Evolutionary conservation across 1,140 invertebrate genomes (phyloP), one percentile per base, ranked within the genome.

Genomic region (Drosophila busckii): DNA sequence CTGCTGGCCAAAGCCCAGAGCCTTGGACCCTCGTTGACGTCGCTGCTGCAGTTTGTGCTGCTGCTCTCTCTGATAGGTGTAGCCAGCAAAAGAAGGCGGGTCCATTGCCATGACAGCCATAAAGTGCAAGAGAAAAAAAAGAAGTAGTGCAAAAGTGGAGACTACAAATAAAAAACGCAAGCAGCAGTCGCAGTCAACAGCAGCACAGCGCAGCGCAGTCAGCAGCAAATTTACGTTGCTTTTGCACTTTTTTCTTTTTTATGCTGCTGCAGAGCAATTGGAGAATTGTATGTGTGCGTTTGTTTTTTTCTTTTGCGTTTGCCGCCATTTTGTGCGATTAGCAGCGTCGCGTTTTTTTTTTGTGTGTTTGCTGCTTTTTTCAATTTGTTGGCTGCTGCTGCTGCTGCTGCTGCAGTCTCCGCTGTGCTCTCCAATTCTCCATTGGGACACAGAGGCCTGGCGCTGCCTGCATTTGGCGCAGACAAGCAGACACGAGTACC

Each of bases 261-360:
- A n/a, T 59, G 46, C 20, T 22, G 32, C 28, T 41, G 34, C 20
- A 49, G 22, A 19, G 12, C n/a, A 25, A 50, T 37, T 13, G 31
- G 32, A 25, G 13, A 25, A 25, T 4, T 40, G 13, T 40, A 8
- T 25, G 6, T 2, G 16, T 32, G n/a, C 26, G 13, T 25, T 25
- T 26, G 4, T 26, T 45, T 31, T 22, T 40, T 15, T 17, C 31
- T 8, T 34, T 23, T 53, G 44, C 35, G 44, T 48, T 73, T 70
- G 73, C 56, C 58, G 73, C 73, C 73, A 78, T 78, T 78, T 78
- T 80, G 73, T 80, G 59, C 73, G 73, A 78, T 78, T 78, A 73
- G 68, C 63, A 54, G 53, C 35, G 44, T 40, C 59, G 56, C 42
- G 35, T 42, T 35, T 41, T 41, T 46, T 26, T 23, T 35, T 20